phyloP scores from a whole-genome alignment of 2,888 invertebrate genomes.

The Drosophila meridionalis region DNA sequence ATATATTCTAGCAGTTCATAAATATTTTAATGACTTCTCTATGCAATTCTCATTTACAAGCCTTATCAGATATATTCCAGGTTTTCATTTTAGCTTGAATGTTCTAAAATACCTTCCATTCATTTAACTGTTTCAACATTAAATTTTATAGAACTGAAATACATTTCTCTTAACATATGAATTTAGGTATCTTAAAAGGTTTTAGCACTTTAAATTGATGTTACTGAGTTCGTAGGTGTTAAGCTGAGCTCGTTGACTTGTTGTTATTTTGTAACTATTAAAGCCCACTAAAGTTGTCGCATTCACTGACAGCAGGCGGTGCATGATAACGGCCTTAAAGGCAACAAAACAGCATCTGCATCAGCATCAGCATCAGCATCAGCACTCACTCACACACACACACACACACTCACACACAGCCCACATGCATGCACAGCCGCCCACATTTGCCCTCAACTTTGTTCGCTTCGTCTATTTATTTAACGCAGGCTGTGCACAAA shows the following conservation, averaged over 20 bases:
- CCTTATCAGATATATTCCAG: neutral
- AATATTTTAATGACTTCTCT: too few relatives aligned
- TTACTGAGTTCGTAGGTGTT: slow-evolving; percentile 24
- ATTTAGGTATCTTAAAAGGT: neutral
- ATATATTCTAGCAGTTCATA: too few relatives aligned
- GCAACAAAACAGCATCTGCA: slow-evolving; percentile 23
- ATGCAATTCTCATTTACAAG: neutral
- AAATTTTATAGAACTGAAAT: neutral
- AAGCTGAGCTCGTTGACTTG: slow-evolving; percentile 22
- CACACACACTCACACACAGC: neutral
- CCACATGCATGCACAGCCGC: slow-evolving; percentile 34
- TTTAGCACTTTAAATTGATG: slow-evolving; percentile 9
- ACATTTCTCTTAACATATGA: neutral
- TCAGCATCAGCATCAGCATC: too few relatives aligned
- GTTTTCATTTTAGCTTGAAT: neutral
- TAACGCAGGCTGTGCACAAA: slow-evolving; percentile 45
- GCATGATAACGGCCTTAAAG: slow-evolving; percentile 63
- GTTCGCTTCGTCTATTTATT: slow-evolving; percentile 65
- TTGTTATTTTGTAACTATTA: slow-evolving; percentile 20
- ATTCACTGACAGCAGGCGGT: slow-evolving; percentile 45
- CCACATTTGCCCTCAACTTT: slow-evolving; percentile 57
- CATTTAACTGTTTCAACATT: neutral
- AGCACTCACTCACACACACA: slow-evolving; percentile 10
- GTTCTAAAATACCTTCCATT: neutral
- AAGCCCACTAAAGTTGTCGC: slow-evolving; percentile 60